Evolutionary conservation across 2,888 invertebrate genomes (phyloP), one percentile per base, ranked within the genome.

Genomic region (Stenurella melanura): DNA sequence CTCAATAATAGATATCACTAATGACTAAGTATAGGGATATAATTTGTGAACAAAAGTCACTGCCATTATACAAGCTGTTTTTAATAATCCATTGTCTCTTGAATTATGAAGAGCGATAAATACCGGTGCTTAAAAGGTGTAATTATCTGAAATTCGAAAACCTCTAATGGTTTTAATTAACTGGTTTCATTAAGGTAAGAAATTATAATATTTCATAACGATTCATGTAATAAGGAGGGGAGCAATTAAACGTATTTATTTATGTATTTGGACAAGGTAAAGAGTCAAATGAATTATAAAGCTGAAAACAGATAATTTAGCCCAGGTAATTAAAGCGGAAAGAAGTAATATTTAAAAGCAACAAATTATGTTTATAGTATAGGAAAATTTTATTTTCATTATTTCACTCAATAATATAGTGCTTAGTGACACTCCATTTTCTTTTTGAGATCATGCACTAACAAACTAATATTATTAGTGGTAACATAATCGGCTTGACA

Each of bases 101-200:
- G 79, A 83, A 84, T 84, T 81, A 84, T 83, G 80, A 78, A 83
- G 66, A 77, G 79, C 71, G 77, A 71, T 80, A 75, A 80, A 78
- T 78, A 77, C 68, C 63, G 61, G 66, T 64, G 42, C 70, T 67
- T 61, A 71, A 77, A 60, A 75, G 78, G 81, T 80, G 80, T 82
- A 84, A 84, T 84, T 84, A 84, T 84, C 82, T 78, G 81, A 81
- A 82, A 80, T 84, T 82, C 78, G 78, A 82, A 83, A 79, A 80
- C 82, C 81, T 79, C 79, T 83, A 83, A 82, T 83, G 84, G 82
- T 81, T 83, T 82, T 84, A 85, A 86, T 86, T 83, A 83, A 85
- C 78, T 78, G 78, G 77, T 79, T 79, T 82, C 81, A 74, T 79
- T 81, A 80, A 73, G 75, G 76, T 77, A 78, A 80, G 81, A 80